Conservation (phyloP, 2,888 invertebrate genomes). For the Drosophila longiperda region DNA sequence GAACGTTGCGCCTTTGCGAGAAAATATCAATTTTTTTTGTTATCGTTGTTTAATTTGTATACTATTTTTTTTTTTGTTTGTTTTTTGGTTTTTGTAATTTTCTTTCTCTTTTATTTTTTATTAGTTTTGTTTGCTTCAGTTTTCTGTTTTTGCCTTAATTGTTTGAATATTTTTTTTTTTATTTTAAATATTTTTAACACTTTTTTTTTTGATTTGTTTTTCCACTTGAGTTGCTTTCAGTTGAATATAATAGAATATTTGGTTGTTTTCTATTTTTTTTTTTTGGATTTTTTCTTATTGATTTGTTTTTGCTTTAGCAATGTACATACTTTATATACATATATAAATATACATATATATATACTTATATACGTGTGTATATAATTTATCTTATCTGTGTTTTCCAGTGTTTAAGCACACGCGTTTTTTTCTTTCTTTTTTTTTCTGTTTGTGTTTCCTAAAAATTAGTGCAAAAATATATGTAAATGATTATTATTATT, state of each 20-base stretch:
- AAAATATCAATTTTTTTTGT: constrained; percentile 55
- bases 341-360: constrained; percentile 22
- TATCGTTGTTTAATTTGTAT: constrained; percentile 28
- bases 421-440: constrained; percentile 31
- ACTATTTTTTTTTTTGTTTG: neutral
- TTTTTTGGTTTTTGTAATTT: neutral
- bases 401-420: constrained; percentile 78
- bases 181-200: constrained; percentile 29
- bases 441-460: constrained; percentile 51
- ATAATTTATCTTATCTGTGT: constrained; percentile 72
- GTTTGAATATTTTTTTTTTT: constrained; percentile 27
- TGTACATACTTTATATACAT: constrained; percentile 33
- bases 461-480: constrained; percentile 42
- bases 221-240: constrained; percentile 55
- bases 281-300: constrained; percentile 27
- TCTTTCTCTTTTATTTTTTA: constrained; percentile 13
- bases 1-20: constrained; percentile 76
- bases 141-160: constrained; percentile 29
- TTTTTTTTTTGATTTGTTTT: constrained; percentile 40
- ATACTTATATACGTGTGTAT: constrained; percentile 44
- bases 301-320: constrained; percentile 48
- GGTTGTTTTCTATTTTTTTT: constrained; percentile 14
- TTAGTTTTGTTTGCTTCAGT: constrained; percentile 42
- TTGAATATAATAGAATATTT: constrained; percentile 29
- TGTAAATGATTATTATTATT: constrained; percentile 28